phyloP scores from a whole-genome alignment of 2,888 invertebrate species.

The Frankliniella intonsa region DNA sequence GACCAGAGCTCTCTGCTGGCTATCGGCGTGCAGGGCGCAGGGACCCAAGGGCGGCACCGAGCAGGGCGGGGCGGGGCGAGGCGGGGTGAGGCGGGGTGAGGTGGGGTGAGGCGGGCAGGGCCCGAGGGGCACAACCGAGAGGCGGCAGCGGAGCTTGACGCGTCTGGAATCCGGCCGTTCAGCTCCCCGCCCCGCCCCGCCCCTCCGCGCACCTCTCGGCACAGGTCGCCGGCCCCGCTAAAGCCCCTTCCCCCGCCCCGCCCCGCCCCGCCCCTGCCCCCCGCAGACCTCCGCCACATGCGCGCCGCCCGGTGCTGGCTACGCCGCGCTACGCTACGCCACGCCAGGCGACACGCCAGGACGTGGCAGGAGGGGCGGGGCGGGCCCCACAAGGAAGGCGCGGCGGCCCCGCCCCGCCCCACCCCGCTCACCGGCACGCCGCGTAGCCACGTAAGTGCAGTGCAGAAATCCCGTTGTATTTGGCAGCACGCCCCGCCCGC shows the following conservation, averaged over 20 bases:
- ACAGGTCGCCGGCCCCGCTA: background rate
- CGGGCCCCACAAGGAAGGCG: slow-evolving; percentile 6
- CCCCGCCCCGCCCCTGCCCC: background rate
- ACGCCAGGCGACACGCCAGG: slow-evolving; percentile 4
- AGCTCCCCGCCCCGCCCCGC: background rate
- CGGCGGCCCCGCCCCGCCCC: background rate
- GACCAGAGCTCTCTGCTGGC: background rate
- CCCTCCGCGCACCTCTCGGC: background rate
- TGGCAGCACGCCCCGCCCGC: slow-evolving; percentile 1
- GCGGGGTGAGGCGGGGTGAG: background rate
- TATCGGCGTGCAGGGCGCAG: background rate
- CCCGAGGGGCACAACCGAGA: background rate
- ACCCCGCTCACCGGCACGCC: background rate
- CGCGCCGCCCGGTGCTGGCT: background rate
- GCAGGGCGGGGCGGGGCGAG: background rate
- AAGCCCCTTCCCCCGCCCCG: background rate
- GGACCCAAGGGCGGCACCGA: background rate
- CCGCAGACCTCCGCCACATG: background rate
- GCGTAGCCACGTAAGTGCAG: slow-evolving; percentile 21
- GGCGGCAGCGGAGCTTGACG: slow-evolving; percentile 16
- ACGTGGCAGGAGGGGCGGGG: background rate
- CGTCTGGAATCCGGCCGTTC: slow-evolving; percentile 9
- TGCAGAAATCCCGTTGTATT: slow-evolving; percentile 16
- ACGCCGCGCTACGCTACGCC: background rate
- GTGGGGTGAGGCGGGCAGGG: background rate